A percentile compares a stretch with the other conserved stretches of the same genome.
Evolutionary conservation across 2,888 invertebrate species (phyloP).

Genomic region (Andrena praecox): DNA sequence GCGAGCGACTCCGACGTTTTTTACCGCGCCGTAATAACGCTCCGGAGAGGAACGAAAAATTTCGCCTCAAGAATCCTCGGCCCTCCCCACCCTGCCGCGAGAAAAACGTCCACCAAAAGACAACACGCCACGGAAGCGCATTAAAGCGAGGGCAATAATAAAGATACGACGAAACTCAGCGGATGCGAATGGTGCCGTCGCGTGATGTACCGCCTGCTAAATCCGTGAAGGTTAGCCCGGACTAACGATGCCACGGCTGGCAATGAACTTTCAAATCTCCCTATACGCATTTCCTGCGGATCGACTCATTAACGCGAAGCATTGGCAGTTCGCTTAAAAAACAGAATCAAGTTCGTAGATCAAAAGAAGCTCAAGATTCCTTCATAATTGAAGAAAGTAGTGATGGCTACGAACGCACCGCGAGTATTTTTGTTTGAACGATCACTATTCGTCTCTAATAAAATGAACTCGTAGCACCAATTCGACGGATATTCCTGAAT

Average conservation of each 20-base stretch:
- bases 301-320: slow-evolving; percentile 60
- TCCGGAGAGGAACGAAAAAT: slow-evolving; percentile 31
- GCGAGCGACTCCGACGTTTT: slow-evolving; percentile 3
- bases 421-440: no score
- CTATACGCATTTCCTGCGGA: slow-evolving; percentile 58
- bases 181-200: slow-evolving; percentile 26
- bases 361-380: no score
- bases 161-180: slow-evolving; percentile 59
- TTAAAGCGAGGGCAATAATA: slow-evolving; percentile 59
- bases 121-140: slow-evolving; percentile 41
- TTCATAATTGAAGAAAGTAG: no score
- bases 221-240: slow-evolving; percentile 60
- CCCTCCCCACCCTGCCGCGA: background rate
- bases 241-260: slow-evolving; percentile 62
- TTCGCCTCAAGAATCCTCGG: slow-evolving; percentile 4
- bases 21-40: slow-evolving; percentile 29
- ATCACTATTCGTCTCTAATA: no score
- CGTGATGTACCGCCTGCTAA: slow-evolving; percentile 57
- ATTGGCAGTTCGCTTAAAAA: slow-evolving; percentile 28
- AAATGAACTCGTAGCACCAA: no score
- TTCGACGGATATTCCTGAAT: no score
- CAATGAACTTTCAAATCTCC: slow-evolving; percentile 57
- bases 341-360: background rate
- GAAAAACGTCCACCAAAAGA: slow-evolving; percentile 23
- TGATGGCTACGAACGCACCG: no score